These are phyloP conservation scores for Onthophagus taurus DNA, from an alignment of 1,140 invertebrate genomes.

Conservation along the genomic window DNA sequence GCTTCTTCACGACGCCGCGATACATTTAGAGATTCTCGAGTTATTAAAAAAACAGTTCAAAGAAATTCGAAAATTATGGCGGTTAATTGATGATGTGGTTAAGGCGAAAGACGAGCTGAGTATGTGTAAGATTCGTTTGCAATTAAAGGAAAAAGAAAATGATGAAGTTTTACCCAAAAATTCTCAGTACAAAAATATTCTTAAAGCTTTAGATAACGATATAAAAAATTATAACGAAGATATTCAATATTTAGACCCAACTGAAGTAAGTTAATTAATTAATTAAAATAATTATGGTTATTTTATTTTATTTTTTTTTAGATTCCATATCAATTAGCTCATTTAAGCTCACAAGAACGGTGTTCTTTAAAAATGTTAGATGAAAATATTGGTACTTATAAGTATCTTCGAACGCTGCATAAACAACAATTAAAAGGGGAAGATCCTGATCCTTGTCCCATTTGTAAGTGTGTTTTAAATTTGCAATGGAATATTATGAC, in stretches of 20 bases:
- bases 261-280: slow-evolving; percentile 38
- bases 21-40: slow-evolving; percentile 50
- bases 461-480: slow-evolving; percentile 51
- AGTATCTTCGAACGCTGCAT: slow-evolving; percentile 39
- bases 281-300: neutral
- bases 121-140: slow-evolving; percentile 61
- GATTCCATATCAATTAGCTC: slow-evolving; percentile 26
- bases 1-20: slow-evolving; percentile 43
- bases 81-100: slow-evolving; percentile 47
- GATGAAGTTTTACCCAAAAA: too few relatives aligned
- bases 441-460: slow-evolving; percentile 56
- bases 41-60: slow-evolving; percentile 59
- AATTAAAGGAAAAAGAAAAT: slow-evolving; percentile 34
- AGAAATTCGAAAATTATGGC: slow-evolving; percentile 50
- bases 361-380: slow-evolving; percentile 30
- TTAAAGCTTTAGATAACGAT: slow-evolving; percentile 21
- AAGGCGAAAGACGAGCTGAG: slow-evolving; percentile 61
- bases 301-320: slow-evolving; percentile 17
- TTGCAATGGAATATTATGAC: slow-evolving; percentile 55
- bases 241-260: slow-evolving; percentile 40
- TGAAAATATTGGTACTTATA: slow-evolving; percentile 36
- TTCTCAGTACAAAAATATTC: slow-evolving; percentile 17
- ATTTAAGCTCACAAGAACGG: slow-evolving; percentile 29
- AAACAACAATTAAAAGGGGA: slow-evolving; percentile 32
- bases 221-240: slow-evolving; percentile 31